These are phyloP conservation scores for Andrena marginata DNA, from an alignment of 2,888 invertebrate species.

Conservation along the genomic window DNA sequence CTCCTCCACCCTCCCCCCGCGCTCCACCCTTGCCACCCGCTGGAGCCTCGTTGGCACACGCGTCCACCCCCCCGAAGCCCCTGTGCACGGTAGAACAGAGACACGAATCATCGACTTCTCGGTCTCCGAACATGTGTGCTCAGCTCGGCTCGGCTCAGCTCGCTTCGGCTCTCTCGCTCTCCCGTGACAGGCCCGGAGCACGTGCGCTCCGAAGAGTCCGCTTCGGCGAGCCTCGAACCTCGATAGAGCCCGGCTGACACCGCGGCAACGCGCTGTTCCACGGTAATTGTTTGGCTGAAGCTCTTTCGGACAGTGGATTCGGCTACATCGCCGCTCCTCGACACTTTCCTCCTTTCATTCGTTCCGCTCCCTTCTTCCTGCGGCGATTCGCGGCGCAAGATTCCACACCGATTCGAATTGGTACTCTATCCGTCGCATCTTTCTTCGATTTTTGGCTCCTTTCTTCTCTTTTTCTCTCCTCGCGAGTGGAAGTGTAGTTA, in stretches of 20 bases:
- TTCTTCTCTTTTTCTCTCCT: no score
- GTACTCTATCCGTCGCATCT: no score
- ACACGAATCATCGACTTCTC: conserved; percentile 51
- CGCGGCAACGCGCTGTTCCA: conserved; percentile 48
- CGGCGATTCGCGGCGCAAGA: conserved; percentile 21
- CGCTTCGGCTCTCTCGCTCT: conserved; percentile 5
- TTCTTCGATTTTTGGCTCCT: background rate
- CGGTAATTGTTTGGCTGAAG: conserved; percentile 59
- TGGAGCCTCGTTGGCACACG: conserved; percentile 52
- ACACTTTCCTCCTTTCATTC: conserved; percentile 38
- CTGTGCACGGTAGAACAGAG: conserved; percentile 15
- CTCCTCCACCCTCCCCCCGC: conserved; percentile 12
- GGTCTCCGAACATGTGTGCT: conserved; percentile 35
- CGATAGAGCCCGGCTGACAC: conserved; percentile 25
- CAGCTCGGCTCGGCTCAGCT: background rate
- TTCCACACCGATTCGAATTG: conserved; percentile 26
- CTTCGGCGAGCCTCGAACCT: conserved; percentile 47
- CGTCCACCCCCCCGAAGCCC: conserved; percentile 9
- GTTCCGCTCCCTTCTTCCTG: background rate
- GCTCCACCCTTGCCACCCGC: conserved; percentile 41
- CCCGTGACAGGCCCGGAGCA: conserved; percentile 20
- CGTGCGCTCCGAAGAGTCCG: conserved; percentile 50
- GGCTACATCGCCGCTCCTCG: conserved; percentile 42
- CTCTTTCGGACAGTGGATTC: conserved; percentile 48
- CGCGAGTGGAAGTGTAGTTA: no score